A percentile compares a stretch with the other conserved stretches of the same genome.
phyloP scores from a whole-genome alignment of 2,888 invertebrate genomes.

The Kuschelorhynchus macadamiae region DNA sequence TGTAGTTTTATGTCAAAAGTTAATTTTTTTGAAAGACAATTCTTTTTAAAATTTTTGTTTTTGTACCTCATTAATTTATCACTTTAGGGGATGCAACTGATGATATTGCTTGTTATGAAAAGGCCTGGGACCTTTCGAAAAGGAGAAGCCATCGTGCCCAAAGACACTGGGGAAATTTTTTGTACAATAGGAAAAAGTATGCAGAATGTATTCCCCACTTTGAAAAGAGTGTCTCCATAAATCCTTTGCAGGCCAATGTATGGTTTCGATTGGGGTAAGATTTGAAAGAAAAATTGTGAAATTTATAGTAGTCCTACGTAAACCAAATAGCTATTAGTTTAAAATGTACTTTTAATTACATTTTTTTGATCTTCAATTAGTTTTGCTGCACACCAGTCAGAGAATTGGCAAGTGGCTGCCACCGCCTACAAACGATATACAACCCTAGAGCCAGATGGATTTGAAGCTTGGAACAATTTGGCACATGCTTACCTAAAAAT shows the following conservation, averaged over 20 bases:
- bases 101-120: constrained; percentile 84
- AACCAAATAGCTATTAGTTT: too few species aligned
- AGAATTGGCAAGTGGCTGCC: constrained; percentile 87
- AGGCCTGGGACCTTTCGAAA: constrained; percentile 92
- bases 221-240: constrained; percentile 86
- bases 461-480: constrained; percentile 98
- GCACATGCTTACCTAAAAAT: constrained; percentile 93
- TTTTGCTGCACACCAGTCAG: constrained; percentile 83
- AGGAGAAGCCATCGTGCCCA: constrained; percentile 87
- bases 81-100: constrained; percentile 77
- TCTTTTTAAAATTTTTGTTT: background rate
- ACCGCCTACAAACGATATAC: constrained; percentile 89
- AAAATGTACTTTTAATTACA: too few species aligned
- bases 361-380: too few species aligned
- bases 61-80: too few species aligned
- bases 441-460: constrained; percentile 87
- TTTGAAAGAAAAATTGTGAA: too few species aligned
- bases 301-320: too few species aligned
- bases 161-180: constrained; percentile 88
- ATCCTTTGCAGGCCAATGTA: constrained; percentile 88
- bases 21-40: background rate
- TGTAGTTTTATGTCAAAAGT: too few species aligned
- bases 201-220: constrained; percentile 85
- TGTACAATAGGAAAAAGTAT: constrained; percentile 83
- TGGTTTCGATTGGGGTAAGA: constrained; percentile 84